Evolutionary conservation across 2,888 invertebrate species (phyloP).

Genomic region (Cybosia mesomella): DNA sequence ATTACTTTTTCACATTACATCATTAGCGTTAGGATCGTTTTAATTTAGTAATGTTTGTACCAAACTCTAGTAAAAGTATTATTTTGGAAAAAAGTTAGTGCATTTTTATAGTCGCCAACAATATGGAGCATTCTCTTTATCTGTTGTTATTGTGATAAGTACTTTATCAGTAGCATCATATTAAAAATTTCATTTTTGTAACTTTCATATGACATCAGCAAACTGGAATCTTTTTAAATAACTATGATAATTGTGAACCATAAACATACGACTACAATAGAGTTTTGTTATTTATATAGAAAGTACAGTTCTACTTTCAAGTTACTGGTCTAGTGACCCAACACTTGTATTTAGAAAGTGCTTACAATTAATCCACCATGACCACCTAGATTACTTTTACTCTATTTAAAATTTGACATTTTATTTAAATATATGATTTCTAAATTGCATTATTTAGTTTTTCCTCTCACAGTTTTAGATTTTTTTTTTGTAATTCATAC

Average conservation of each 20-base stretch:
- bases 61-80: background rate
- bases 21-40: background rate
- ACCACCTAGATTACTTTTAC: constrained; percentile 38
- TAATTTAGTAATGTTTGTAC: background rate
- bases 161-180: background rate
- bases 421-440: constrained; percentile 38
- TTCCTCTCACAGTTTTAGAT: constrained; percentile 31
- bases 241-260: background rate
- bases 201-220: background rate
- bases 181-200: background rate
- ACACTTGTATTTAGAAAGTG: constrained; percentile 56
- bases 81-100: background rate
- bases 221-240: background rate
- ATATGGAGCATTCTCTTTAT: background rate
- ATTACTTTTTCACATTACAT: background rate
- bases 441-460: constrained; percentile 42
- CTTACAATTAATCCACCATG: constrained; percentile 29
- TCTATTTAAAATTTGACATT: constrained; percentile 27
- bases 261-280: constrained; percentile 20
- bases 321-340: constrained; percentile 53
- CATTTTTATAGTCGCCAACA: background rate
- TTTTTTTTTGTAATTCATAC: constrained; percentile 29
- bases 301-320: constrained; percentile 46
- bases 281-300: constrained; percentile 40
- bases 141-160: background rate